These are phyloP conservation scores for Acyrthosiphon pisum DNA, from an alignment of 1,140 invertebrate genomes.

Conservation along the genomic window DNA sequence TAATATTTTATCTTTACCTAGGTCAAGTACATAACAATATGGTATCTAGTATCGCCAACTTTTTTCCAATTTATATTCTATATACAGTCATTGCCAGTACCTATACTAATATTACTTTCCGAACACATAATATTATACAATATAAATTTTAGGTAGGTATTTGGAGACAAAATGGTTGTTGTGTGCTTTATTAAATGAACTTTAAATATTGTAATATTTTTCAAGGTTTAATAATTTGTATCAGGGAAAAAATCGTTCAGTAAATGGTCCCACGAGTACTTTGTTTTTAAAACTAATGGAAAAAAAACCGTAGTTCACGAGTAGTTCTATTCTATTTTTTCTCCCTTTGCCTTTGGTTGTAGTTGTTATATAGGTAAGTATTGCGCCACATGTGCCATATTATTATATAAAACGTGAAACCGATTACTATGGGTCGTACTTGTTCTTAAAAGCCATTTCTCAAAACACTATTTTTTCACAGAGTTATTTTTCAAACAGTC, in stretches of 20 bases:
- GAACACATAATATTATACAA: neutral
- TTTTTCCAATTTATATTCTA: no score
- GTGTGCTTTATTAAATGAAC: neutral
- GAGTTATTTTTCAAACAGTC: neutral
- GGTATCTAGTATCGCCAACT: no score
- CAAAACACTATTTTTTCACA: neutral
- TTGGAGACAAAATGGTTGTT: neutral
- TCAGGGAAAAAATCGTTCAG: neutral
- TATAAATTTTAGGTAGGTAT: neutral
- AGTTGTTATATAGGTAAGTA: neutral
- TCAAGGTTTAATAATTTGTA: neutral
- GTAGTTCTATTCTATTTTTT: neutral
- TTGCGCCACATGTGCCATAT: neutral
- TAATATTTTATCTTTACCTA: neutral
- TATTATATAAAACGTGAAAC: neutral
- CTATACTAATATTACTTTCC: neutral
- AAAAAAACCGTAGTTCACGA: neutral
- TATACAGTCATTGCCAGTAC: no score
- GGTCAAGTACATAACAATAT: neutral
- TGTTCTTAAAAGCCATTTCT: conserved; percentile 19
- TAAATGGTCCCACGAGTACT: neutral
- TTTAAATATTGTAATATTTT: neutral
- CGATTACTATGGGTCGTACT: neutral
- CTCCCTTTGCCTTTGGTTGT: neutral
- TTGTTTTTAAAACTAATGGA: neutral